These are phyloP conservation scores for Paramuricea clavata DNA, from an alignment of 92 coral and sea anemone genomes.

Conservation along the genomic window DNA sequence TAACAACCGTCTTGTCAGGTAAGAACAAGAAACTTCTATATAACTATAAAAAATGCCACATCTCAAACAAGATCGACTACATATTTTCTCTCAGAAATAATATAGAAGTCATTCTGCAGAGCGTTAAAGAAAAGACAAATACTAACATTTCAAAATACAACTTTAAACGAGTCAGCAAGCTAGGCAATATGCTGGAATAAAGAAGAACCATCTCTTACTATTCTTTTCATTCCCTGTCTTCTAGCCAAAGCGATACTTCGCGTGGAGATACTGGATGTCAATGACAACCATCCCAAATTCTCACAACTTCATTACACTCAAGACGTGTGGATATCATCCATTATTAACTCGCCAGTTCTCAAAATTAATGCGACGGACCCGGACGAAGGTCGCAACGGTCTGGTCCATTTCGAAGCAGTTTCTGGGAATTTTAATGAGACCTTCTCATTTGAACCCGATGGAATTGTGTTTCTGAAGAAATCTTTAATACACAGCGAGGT, in stretches of 20 bases:
- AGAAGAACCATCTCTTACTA: too few species aligned
- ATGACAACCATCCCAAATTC: conserved; percentile 36
- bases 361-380: conserved; percentile 36
- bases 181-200: neutral
- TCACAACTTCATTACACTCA: conserved; percentile 26
- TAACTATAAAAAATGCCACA: too few species aligned
- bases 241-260: conserved; percentile 38
- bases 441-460: conserved; percentile 24
- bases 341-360: conserved; percentile 20
- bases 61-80: too few species aligned
- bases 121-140: too few species aligned
- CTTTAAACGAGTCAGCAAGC: too few species aligned
- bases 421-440: conserved; percentile 42
- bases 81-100: too few species aligned
- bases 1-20: conserved; percentile 33
- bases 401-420: neutral
- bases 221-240: neutral
- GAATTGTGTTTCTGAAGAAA: conserved; percentile 28
- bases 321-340: conserved; percentile 35
- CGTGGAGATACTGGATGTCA: conserved; percentile 23
- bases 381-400: conserved; percentile 30
- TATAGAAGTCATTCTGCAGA: too few species aligned
- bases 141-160: too few species aligned
- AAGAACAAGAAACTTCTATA: neutral
- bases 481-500: neutral